Conservation (phyloP, 1,140 invertebrate species). For the Ips nitidus region DNA sequence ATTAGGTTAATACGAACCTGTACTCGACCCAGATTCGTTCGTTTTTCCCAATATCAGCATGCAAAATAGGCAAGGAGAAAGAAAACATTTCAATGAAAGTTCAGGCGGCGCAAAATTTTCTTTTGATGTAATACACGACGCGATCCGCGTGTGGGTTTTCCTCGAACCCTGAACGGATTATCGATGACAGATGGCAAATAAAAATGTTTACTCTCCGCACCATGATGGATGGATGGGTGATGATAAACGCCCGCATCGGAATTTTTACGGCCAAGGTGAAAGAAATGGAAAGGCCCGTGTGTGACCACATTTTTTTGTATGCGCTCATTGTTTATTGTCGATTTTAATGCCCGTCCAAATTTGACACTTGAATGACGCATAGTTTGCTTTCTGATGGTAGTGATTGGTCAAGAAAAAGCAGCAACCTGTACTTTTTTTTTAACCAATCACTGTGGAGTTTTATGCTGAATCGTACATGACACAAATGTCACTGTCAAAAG, state of each 20-base stretch:
- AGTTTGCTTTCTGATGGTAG: too few relatives aligned
- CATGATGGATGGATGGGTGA: background rate
- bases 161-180: background rate
- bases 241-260: background rate
- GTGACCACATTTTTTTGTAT: too few relatives aligned
- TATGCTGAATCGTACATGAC: too few relatives aligned
- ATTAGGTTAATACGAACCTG: background rate
- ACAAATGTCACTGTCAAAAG: too few relatives aligned
- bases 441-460: too few relatives aligned
- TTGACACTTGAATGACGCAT: too few relatives aligned
- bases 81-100: background rate
- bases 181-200: background rate
- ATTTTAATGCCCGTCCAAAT: too few relatives aligned
- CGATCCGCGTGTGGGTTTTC: slow-evolving; percentile 2
- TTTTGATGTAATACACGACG: background rate
- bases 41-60: background rate
- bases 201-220: background rate
- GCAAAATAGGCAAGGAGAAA: background rate
- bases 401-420: too few relatives aligned
- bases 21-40: background rate
- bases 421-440: too few relatives aligned
- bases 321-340: too few relatives aligned
- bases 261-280: slow-evolving; percentile 3
- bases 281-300: background rate
- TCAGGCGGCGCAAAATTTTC: background rate